Evolutionary conservation across 2,797 vertebrate genomes (phyloP).

Genomic region (Vireo griseus): DNA sequence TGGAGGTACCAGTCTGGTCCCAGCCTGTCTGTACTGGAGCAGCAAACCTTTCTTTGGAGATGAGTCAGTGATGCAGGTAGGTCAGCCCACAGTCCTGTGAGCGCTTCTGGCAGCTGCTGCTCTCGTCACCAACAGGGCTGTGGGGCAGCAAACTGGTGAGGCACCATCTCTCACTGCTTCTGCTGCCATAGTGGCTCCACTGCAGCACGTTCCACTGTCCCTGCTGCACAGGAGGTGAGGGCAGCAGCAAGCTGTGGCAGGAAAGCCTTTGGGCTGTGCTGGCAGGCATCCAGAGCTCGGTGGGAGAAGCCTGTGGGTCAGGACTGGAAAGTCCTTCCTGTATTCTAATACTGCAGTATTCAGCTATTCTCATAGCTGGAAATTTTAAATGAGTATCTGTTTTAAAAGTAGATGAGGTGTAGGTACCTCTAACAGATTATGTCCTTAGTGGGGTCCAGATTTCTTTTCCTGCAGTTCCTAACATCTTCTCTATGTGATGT

Average conservation of each 20-base stretch:
- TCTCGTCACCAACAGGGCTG: background rate
- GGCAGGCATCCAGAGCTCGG: background rate
- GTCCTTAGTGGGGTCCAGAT: background rate
- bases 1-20: conserved; percentile 45
- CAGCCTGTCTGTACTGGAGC: conserved; percentile 36
- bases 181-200: conserved; percentile 7
- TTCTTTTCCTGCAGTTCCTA: background rate
- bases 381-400: background rate
- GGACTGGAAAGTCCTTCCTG: background rate
- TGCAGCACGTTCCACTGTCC: background rate
- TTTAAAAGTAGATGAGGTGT: background rate
- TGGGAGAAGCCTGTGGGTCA: background rate
- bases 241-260: background rate
- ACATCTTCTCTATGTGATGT: background rate
- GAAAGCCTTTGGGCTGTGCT: background rate
- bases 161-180: conserved; percentile 52
- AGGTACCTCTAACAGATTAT: background rate
- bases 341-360: background rate
- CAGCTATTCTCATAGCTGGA: background rate
- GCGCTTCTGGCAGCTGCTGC: conserved; percentile 16
- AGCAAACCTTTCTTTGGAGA: conserved; percentile 45
- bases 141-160: conserved; percentile 34
- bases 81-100: conserved; percentile 22
- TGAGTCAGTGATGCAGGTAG: conserved; percentile 58
- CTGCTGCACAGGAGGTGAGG: background rate